Conservation (phyloP, 53 echinoderm and acorn worm species). For the Holothuria leucospilota region DNA sequence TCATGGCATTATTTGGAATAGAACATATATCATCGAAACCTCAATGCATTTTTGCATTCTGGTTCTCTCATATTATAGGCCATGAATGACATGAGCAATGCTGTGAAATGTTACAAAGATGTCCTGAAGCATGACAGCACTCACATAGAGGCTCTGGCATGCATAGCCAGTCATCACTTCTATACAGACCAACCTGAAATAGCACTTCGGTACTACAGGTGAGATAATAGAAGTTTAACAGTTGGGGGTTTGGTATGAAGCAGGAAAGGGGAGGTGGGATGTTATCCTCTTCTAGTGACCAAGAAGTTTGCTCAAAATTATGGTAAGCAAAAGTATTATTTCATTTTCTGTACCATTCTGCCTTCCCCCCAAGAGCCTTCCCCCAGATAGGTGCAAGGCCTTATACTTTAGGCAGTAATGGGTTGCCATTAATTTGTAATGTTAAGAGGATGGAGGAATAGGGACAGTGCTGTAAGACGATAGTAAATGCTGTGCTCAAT, state of each 20-base stretch:
- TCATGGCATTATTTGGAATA: no score
- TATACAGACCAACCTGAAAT: slow-evolving; percentile 99
- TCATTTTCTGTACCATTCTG: no score
- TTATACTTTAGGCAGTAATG: no score
- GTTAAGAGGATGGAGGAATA: no score
- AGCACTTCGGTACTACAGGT: slow-evolving; percentile 97
- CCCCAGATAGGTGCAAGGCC: no score
- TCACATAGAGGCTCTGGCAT: slow-evolving; percentile 94
- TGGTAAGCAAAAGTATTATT: background rate
- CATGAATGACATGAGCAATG: slow-evolving; percentile 95
- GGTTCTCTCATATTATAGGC: slow-evolving; percentile 63
- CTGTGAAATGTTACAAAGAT: slow-evolving; percentile 93
- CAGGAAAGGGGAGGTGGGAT: background rate
- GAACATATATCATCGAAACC: no score
- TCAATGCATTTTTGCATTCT: no score
- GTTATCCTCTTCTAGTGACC: background rate
- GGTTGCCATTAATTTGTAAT: no score
- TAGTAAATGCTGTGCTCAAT: no score
- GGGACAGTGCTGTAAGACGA: no score
- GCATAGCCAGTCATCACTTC: slow-evolving; percentile 95
- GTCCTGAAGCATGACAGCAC: slow-evolving; percentile 93
- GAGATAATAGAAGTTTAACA: background rate
- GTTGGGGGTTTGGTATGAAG: background rate
- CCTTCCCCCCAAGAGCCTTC: no score
- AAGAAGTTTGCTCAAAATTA: background rate